phyloP scores from a whole-genome alignment of 1,140 invertebrate genomes.

The Mycetomoellerius zeteki region DNA sequence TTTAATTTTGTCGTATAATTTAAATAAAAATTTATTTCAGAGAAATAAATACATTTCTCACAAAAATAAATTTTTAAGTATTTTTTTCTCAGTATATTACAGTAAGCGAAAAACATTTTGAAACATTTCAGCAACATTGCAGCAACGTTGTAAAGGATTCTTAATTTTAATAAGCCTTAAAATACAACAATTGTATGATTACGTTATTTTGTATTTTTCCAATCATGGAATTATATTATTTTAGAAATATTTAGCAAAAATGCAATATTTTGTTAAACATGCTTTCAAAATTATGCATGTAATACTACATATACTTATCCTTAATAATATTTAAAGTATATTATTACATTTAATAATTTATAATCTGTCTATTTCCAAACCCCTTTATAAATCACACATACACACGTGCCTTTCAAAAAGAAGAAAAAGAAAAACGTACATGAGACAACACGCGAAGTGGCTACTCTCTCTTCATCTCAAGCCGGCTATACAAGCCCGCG shows the following conservation, averaged over 20 bases:
- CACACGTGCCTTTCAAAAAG: not conserved
- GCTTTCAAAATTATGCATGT: not conserved
- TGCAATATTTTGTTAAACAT: not conserved
- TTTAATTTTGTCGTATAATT: too few species aligned
- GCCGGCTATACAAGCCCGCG: not conserved
- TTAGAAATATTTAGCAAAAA: not conserved
- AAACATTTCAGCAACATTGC: too few species aligned
- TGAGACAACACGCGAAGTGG: not conserved
- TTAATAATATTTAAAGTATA: not conserved
- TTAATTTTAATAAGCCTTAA: too few species aligned
- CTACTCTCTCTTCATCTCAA: slow-evolving; percentile 33
- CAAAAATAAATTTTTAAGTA: too few species aligned
- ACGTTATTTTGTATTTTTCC: too few species aligned
- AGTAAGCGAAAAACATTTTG: too few species aligned
- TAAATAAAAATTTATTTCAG: too few species aligned
- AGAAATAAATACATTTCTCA: too few species aligned
- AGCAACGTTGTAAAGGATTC: too few species aligned
- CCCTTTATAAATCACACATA: not conserved
- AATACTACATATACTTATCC: not conserved
- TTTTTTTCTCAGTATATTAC: too few species aligned
- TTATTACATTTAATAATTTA: not conserved
- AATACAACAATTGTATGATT: too few species aligned
- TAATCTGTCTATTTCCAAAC: not conserved
- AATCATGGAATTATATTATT: too few species aligned
- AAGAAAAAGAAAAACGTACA: not conserved